These are phyloP conservation scores for Gavia stellata DNA, from an alignment of 2,113 vertebrate genomes.

Conservation along the genomic window DNA sequence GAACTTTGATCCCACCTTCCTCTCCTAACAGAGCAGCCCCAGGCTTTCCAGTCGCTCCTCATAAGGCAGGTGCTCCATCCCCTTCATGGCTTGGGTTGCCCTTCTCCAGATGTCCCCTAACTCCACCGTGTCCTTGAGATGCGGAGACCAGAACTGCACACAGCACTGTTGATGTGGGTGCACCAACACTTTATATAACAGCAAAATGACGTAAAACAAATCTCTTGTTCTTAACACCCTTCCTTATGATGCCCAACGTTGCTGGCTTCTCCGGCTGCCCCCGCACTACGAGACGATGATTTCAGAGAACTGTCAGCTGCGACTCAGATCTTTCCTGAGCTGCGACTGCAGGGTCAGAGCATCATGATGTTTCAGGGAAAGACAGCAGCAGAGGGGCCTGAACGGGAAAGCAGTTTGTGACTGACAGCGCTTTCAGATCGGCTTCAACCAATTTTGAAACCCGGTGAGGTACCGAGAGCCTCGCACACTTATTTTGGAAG, in stretches of 20 bases:
- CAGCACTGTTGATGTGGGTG: neutral
- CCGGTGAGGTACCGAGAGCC: neutral
- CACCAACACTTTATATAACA: conserved; percentile 3
- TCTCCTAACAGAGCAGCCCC: neutral
- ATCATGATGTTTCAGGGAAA: neutral
- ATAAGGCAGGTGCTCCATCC: neutral
- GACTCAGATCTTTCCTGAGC: neutral
- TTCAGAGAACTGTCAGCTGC: conserved; percentile 32
- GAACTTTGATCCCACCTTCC: neutral
- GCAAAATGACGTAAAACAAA: neutral
- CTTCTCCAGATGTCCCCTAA: neutral
- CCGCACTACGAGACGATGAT: neutral
- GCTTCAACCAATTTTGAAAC: neutral
- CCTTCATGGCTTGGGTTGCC: neutral
- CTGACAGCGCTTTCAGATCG: neutral
- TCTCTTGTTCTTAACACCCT: neutral
- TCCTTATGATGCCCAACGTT: neutral
- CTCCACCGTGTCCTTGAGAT: neutral
- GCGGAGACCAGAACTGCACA: neutral
- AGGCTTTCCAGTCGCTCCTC: neutral
- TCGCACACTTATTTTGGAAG: neutral
- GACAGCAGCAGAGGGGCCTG: neutral
- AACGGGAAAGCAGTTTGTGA: neutral
- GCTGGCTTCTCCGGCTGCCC: neutral
- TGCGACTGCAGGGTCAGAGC: neutral